A percentile compares a stretch with the other conserved stretches of the same genome.
Conservation (phyloP, 2,888 invertebrate species). For the Melinopterus prodromus region DNA sequence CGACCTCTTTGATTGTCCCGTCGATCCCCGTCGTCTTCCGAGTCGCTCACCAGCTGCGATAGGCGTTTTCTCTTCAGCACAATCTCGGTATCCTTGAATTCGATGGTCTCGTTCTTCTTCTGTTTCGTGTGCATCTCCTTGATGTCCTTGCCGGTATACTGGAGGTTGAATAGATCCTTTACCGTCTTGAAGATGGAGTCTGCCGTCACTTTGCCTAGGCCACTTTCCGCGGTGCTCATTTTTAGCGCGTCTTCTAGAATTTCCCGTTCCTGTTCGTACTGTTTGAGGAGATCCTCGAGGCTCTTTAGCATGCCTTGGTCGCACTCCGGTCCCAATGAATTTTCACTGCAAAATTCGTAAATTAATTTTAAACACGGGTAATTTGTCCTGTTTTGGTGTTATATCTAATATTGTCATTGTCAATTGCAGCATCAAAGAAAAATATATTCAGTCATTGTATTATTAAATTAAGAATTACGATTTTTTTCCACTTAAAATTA, state of each 20-base stretch:
- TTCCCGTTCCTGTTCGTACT: constrained; percentile 41
- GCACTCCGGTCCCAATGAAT: constrained; percentile 33
- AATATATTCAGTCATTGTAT: too few species aligned
- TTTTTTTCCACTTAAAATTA: too few species aligned
- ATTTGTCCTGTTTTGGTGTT: too few species aligned
- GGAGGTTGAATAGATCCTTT: constrained; percentile 37
- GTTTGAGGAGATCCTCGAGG: constrained; percentile 38
- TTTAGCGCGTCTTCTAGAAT: constrained; percentile 36
- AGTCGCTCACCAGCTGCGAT: background rate
- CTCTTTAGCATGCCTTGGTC: constrained; percentile 34
- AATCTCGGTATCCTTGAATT: constrained; percentile 44
- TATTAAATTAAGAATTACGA: too few species aligned
- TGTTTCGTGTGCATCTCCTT: constrained; percentile 38
- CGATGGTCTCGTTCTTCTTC: constrained; percentile 32
- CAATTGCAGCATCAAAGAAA: too few species aligned
- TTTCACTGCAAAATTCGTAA: constrained; percentile 38
- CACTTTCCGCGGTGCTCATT: background rate
- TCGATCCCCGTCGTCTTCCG: background rate
- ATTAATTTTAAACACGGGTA: too few species aligned
- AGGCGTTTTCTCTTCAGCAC: constrained; percentile 23
- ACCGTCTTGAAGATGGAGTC: constrained; percentile 35
- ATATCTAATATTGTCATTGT: too few species aligned
- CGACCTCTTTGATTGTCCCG: background rate
- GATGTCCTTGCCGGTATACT: constrained; percentile 40
- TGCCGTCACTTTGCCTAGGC: constrained; percentile 29